Base-by-base conservation (phyloP, 2,888 invertebrate species). In the Cancer borealis region DNA sequence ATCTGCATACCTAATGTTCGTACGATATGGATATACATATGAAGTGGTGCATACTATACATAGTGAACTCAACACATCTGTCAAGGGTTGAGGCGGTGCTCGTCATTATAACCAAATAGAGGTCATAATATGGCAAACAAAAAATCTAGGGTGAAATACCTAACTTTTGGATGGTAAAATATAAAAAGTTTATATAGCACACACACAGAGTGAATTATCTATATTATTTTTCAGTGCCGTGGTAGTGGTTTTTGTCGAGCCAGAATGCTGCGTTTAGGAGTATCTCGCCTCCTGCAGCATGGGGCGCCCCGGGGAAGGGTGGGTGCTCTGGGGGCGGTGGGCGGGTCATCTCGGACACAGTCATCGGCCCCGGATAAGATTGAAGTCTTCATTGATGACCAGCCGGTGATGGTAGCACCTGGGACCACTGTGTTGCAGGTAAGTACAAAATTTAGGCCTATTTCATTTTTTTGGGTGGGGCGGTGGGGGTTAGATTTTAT, bases 361-460 rank as follows among this genome's bases (percentile, higher is more conserved):
- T 89, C 95, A 2, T 92, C 97, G 46, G 97, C 97, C 94, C 97
- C 98, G 79, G 98, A 98, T 96, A 98, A 98, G 96, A 97, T 99
- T 88, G 99, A 99, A 97, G 98, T 99, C 90, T 99, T 99, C 97
- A 98, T 99, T 96, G 99, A 99, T 97, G 99, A 99, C 96, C 98
- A 99, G 96, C 98, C 98, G 96, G 99, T 99, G 0, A 97, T 98
- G 96, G 99, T 99, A 73, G 98, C 98, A 88, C 99, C 99, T 47
- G 99, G 99, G 93, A 99, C 99, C 54, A 99, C 99, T 88, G 99
- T 99, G 46, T 97, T 99, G 95, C 99, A 99, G 97, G 99, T 98
- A n/a, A 3, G 84, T 39, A 5, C 26, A 39, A 39, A 39, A 39
- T 39, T 39, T 0, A 2, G 39, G 39, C 2, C 39, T 39, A 60